These are phyloP conservation scores for Lacerta viridis DNA, from an alignment of 2,797 vertebrate species.

Conservation along the genomic window DNA sequence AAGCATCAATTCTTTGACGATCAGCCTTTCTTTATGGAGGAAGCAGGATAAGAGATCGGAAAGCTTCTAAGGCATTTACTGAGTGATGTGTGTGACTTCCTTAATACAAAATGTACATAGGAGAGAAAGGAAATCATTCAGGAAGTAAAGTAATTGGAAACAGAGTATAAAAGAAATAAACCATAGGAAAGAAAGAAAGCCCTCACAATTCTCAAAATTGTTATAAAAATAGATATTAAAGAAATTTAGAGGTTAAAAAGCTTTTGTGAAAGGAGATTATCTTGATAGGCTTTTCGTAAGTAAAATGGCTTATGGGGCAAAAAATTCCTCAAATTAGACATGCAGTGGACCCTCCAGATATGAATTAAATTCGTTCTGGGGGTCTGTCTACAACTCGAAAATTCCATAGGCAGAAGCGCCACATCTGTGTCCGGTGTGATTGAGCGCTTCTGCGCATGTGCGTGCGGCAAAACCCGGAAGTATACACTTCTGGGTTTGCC, in stretches of 20 bases:
- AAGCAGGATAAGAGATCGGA: too few relatives aligned
- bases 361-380: too few relatives aligned
- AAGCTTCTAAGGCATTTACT: neutral
- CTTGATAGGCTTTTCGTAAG: neutral
- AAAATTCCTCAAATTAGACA: too few relatives aligned
- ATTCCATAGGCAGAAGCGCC: too few relatives aligned
- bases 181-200: neutral
- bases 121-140: neutral
- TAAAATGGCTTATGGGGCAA: neutral
- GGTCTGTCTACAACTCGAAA: too few relatives aligned
- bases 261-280: neutral
- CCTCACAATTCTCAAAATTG: neutral
- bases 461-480: too few relatives aligned
- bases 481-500: too few relatives aligned
- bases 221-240: neutral
- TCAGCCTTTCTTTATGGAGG: too few relatives aligned
- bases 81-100: neutral
- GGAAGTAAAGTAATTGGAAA: constrained; percentile 23
- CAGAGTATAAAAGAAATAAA: neutral
- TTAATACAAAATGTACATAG: constrained; percentile 1
- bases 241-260: neutral
- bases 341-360: too few relatives aligned
- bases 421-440: too few relatives aligned
- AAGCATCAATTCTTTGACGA: too few relatives aligned
- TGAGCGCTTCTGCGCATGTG: too few relatives aligned